These are phyloP conservation scores for Arctopsyche grandis DNA, from an alignment of 1,140 invertebrate genomes.

Conservation along the genomic window DNA sequence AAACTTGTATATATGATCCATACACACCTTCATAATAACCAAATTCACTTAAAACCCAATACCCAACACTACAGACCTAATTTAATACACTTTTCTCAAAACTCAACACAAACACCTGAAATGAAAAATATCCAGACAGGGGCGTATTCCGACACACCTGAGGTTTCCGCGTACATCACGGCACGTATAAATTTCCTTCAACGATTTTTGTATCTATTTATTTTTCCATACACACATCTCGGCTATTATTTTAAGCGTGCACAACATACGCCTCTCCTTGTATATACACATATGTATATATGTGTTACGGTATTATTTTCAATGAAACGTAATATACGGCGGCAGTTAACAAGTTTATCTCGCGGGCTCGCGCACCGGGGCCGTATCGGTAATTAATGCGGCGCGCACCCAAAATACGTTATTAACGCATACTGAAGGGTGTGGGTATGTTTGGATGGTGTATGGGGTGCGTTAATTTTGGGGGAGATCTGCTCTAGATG, in stretches of 20 bases:
- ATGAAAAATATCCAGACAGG: not conserved
- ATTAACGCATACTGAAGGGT: not conserved
- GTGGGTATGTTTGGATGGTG: not conserved
- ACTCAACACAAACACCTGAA: not conserved
- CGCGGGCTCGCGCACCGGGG: not conserved
- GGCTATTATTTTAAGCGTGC: not conserved
- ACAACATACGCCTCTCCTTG: no score
- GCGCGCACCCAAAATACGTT: not conserved
- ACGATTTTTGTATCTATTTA: no score
- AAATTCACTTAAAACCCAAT: no score
- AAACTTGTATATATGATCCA: no score
- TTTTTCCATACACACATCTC: not conserved
- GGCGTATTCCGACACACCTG: not conserved
- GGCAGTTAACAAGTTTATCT: conserved; percentile 36
- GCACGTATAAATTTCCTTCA: not conserved
- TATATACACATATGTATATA: conserved; percentile 3
- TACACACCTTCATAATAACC: no score
- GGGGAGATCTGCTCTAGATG: not conserved
- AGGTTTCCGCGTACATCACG: no score
- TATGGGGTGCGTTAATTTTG: not conserved
- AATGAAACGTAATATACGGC: conserved; percentile 29
- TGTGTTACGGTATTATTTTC: conserved; percentile 17
- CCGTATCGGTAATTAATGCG: conserved; percentile 35
- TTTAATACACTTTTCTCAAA: not conserved
- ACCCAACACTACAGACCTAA: no score